These are phyloP conservation scores for Dasypolia templi DNA, from an alignment of 2,888 invertebrate genomes.

Conservation along the genomic window DNA sequence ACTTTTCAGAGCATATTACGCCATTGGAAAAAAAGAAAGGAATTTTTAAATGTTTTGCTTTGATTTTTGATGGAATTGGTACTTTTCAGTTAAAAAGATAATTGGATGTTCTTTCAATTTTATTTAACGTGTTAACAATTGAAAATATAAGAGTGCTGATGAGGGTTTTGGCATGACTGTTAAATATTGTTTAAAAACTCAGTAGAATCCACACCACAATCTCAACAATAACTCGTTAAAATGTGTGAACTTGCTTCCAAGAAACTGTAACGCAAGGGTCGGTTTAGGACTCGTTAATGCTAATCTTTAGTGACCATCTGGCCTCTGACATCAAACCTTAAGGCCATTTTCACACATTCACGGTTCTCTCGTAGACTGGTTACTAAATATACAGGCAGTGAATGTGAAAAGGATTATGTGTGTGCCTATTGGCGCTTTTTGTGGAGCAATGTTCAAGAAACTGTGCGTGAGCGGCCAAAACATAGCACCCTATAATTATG, in stretches of 20 bases:
- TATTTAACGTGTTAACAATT: neutral
- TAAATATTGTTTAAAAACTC: constrained; percentile 1
- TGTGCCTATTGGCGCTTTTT: constrained; percentile 3
- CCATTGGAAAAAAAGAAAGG: constrained; percentile 33
- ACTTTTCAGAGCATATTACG: constrained; percentile 62
- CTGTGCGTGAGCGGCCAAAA: constrained; percentile 3
- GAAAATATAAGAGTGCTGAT: neutral
- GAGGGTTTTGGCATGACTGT: neutral
- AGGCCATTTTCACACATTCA: constrained; percentile 61
- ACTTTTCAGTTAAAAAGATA: neutral
- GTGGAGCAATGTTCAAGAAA: neutral
- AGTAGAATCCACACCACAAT: constrained; percentile 39
- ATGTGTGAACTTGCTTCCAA: constrained; percentile 39
- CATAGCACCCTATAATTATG: constrained; percentile 22
- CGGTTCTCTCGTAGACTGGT: constrained; percentile 23
- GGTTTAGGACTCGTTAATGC: constrained; percentile 52
- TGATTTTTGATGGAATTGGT: constrained; percentile 33
- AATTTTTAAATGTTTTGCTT: constrained; percentile 26
- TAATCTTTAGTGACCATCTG: constrained; percentile 54
- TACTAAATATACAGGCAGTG: constrained; percentile 9
- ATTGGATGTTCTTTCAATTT: constrained; percentile 15
- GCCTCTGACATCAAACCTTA: constrained; percentile 39
- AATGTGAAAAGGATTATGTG: neutral
- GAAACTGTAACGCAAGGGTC: constrained; percentile 44
- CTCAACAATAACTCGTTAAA: constrained; percentile 41